phyloP scores from a whole-genome alignment of 1,140 invertebrate species.

The Mya arenaria region DNA sequence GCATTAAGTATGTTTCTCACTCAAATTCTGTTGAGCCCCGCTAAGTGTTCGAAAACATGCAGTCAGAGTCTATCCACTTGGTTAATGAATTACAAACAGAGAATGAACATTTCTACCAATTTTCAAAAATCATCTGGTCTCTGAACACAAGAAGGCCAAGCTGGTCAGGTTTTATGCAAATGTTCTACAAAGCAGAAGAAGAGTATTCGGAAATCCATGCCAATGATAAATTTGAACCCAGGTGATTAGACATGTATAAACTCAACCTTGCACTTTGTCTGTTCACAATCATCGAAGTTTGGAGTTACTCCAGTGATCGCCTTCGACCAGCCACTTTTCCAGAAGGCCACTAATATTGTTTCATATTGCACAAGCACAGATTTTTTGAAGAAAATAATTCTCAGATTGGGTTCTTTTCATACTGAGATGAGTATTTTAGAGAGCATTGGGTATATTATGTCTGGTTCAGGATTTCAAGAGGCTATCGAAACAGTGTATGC shows the following conservation, averaged over 20 bases:
- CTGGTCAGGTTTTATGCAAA: slow-evolving; percentile 58
- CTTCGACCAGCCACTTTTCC: not conserved
- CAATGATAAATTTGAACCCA: slow-evolving; percentile 1
- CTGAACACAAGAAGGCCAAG: not conserved
- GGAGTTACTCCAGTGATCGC: not conserved
- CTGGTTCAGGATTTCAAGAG: slow-evolving; percentile 49
- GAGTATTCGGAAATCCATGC: not conserved
- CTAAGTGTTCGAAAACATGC: not conserved
- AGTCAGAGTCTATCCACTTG: not conserved
- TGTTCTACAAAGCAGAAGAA: not conserved
- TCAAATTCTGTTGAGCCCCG: not conserved
- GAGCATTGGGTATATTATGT: too few relatives aligned
- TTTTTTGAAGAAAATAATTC: slow-evolving; percentile 10
- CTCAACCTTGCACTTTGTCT: not conserved
- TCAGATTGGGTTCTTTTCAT: not conserved
- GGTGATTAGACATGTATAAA: not conserved
- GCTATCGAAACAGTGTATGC: slow-evolving; percentile 58
- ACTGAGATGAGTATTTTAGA: not conserved
- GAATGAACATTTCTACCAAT: not conserved
- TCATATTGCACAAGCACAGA: not conserved
- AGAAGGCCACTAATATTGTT: not conserved
- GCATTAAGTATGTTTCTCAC: slow-evolving; percentile 5
- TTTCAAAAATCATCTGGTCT: slow-evolving; percentile 11
- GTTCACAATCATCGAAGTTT: not conserved
- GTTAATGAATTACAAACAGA: not conserved